Evolutionary conservation across 1,140 invertebrate species (phyloP).

Genomic region (Bombus pascuorum): DNA sequence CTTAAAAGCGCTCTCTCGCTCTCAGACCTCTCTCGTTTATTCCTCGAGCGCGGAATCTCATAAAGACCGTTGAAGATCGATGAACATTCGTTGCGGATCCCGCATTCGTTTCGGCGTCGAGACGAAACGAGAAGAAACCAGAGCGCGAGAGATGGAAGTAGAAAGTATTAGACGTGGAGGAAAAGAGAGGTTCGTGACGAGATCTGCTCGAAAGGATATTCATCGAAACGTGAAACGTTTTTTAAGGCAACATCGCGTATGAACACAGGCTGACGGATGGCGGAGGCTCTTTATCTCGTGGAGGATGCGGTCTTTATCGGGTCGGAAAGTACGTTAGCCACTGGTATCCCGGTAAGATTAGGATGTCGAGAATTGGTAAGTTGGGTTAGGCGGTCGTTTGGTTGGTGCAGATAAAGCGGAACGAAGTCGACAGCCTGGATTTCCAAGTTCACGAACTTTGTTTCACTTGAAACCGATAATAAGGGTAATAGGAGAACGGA

Average conservation of each 20-base stretch:
- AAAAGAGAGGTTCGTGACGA: constrained; percentile 23
- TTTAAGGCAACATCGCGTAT: constrained; percentile 39
- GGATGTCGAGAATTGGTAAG: constrained; percentile 66
- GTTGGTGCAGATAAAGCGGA: constrained; percentile 65
- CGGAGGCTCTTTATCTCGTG: constrained; percentile 63
- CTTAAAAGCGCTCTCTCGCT: constrained; percentile 49
- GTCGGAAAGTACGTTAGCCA: constrained; percentile 65
- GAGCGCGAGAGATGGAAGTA: background rate
- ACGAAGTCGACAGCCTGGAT: constrained; percentile 52
- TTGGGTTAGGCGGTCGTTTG: constrained; percentile 62
- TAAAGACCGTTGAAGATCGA: constrained; percentile 60
- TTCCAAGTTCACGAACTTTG: constrained; percentile 62
- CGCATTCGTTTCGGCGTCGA: constrained; percentile 41
- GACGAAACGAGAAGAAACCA: constrained; percentile 3
- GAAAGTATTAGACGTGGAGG: background rate
- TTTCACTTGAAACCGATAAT: constrained; percentile 63
- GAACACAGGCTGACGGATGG: constrained; percentile 59
- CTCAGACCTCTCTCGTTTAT: constrained; percentile 32
- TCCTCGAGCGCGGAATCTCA: constrained; percentile 49
- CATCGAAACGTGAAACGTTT: constrained; percentile 58
- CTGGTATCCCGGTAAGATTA: constrained; percentile 65
- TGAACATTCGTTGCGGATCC: constrained; percentile 56
- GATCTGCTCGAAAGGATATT: constrained; percentile 53
- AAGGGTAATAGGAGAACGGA: constrained; percentile 53
- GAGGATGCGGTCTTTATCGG: constrained; percentile 68